A percentile compares a stretch with the other conserved stretches of the same genome.
phyloP scores from a whole-genome alignment of 2,888 invertebrate species.

The Drosophila quasianomalipes region DNA sequence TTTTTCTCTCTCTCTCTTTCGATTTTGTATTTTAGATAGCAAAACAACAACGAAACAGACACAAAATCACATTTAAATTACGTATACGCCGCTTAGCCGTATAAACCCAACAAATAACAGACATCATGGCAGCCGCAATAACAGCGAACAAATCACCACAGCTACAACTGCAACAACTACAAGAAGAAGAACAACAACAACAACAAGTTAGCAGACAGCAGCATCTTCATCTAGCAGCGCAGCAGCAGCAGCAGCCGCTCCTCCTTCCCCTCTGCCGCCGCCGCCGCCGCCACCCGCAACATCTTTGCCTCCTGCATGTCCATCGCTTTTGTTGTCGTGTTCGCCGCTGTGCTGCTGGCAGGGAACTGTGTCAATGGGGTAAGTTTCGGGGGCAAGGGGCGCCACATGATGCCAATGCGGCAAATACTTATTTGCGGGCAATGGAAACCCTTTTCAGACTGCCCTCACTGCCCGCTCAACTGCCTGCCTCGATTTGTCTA shows the following conservation, averaged over 20 bases:
- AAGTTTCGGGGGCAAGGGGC: conserved; percentile 66
- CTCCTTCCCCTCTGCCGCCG: conserved; percentile 38
- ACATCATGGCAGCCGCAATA: conserved; percentile 73
- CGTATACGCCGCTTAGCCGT: conserved; percentile 68
- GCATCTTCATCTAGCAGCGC: conserved; percentile 62
- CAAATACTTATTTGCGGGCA: conserved; percentile 30
- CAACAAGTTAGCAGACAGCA: conserved; percentile 47
- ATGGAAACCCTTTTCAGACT: conserved; percentile 16
- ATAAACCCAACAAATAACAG: conserved; percentile 61
- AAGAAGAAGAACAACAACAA: conserved; percentile 38
- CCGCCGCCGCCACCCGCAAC: conserved; percentile 38
- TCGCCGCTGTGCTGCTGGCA: conserved; percentile 83
- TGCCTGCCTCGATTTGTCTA: conserved; percentile 31
- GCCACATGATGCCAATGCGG: conserved; percentile 21
- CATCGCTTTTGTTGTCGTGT: conserved; percentile 66
- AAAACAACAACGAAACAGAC: conserved; percentile 28
- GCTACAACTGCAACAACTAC: conserved; percentile 43
- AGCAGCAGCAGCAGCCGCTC: conserved; percentile 29
- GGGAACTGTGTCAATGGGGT: conserved; percentile 85
- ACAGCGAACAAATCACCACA: conserved; percentile 66
- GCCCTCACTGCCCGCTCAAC: not conserved
- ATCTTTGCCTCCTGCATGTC: conserved; percentile 58
- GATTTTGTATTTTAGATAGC: conserved; percentile 60
- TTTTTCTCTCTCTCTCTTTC: conserved; percentile 38
- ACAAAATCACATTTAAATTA: conserved; percentile 73